Percentiles rank a stretch among this genome's conserved stretches.
Conservation (phyloP, 2,888 invertebrate genomes). For the Gerosis bhagava region DNA sequence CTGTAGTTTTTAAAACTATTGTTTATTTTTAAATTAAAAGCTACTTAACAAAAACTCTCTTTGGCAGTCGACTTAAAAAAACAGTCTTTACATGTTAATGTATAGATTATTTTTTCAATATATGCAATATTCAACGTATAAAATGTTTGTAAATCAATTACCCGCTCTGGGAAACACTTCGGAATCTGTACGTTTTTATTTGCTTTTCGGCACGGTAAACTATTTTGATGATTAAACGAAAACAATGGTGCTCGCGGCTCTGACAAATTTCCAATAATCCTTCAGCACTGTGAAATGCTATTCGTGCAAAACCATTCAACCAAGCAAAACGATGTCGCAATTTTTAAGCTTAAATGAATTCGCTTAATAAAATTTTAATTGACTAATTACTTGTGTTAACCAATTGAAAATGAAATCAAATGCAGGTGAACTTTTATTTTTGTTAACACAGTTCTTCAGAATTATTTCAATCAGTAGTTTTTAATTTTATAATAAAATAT, state of each 20-base stretch:
- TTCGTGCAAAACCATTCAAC: conserved; percentile 42
- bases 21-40: too few relatives aligned
- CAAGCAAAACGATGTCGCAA: conserved; percentile 34
- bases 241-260: conserved; percentile 41
- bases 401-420: conserved; percentile 2
- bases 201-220: conserved; percentile 10
- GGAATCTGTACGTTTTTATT: conserved; percentile 17
- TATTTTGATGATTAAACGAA: conserved; percentile 45
- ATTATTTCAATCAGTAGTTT: too few relatives aligned
- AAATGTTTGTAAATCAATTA: not conserved
- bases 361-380: conserved; percentile 22
- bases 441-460: too few relatives aligned
- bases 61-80: too few relatives aligned
- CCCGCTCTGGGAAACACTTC: not conserved
- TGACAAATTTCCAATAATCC: conserved; percentile 55
- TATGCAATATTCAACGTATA: not conserved
- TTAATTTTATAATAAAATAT: too few relatives aligned
- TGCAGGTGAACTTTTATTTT: not conserved
- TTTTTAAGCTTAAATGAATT: conserved; percentile 37
- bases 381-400: conserved; percentile 9
- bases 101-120: not conserved
- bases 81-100: too few relatives aligned
- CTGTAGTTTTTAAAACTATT: too few relatives aligned
- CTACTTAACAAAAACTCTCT: too few relatives aligned
- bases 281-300: conserved; percentile 46